These are phyloP conservation scores for Petrocephalus schoutedeni DNA, from an alignment of 2,797 vertebrate species.

Conservation along the genomic window DNA sequence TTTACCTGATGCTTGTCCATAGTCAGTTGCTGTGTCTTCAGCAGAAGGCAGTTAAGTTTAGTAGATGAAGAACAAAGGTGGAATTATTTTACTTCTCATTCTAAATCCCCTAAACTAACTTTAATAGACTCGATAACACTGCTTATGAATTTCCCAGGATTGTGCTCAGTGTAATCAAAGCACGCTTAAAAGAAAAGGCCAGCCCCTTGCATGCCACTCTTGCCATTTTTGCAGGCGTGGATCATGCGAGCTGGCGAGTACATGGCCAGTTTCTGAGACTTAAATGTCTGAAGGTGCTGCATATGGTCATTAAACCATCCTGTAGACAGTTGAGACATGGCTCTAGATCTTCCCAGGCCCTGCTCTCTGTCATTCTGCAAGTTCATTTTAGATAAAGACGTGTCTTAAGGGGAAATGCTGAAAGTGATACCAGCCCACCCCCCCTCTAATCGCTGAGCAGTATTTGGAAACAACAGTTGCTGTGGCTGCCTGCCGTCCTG, in stretches of 20 bases:
- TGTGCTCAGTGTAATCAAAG: not conserved
- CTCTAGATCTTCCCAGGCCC: not conserved
- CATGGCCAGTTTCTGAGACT: not conserved
- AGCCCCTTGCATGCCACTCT: not conserved
- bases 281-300: not conserved
- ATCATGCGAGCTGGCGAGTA: not conserved
- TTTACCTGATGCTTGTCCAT: not conserved
- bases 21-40: not conserved
- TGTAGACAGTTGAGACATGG: not conserved
- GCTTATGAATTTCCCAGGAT: not conserved
- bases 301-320: not conserved
- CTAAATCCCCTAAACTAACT: not conserved
- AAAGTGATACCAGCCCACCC: not conserved
- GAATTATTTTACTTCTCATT: not conserved
- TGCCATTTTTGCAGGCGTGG: not conserved
- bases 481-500: conserved; percentile 36
- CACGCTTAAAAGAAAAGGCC: not conserved
- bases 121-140: not conserved
- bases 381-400: conserved; percentile 1
- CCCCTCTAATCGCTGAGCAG: not conserved
- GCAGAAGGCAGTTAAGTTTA: not conserved
- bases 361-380: not conserved
- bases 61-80: not conserved
- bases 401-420: not conserved
- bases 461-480: conserved; percentile 47